Evolutionary conservation across 53 echinoderm and acorn worm genomes (phyloP), one percentile per base, ranked within the genome.

Genomic region (Paracentrotus lividus): DNA sequence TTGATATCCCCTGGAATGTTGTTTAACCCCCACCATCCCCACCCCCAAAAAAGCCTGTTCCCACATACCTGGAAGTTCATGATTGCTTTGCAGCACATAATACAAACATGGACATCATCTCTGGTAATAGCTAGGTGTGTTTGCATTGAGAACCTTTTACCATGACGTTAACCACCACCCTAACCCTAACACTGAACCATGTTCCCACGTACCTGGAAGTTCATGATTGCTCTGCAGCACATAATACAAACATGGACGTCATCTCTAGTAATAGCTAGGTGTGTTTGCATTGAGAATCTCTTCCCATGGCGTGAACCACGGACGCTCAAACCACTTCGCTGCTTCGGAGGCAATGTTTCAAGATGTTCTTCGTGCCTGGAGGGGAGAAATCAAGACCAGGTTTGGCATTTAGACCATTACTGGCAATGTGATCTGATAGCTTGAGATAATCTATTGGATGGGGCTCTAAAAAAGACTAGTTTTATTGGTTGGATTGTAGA

Each of bases 211-310:
- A 99, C 99, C 96, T 99, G 99, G 93, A 97, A 97, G 87, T 99
- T 99, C 99, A 99, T 99, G 94, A 99, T 99, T 23, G 99, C 99
- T 88, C 99, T 95, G 76, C 97, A 96, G 93, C 99, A 99, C 99
- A 99, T 97, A 78, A 99, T 99, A 88, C 99, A 99, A 49, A 99
- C 99, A 67, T 99, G 99, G 68, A 99, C 99, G 86, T 99, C 99
- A 88, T 99, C 99, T 54, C 99, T 88, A 2, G 99, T 97, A 87
- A 97, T 95, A 27, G 98, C 94, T 7, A 98, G 96, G 85, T 98
- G 97, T 42, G 96, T 93, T 14, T 96, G 97, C 47, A 78, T 52
- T 5, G 92, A 92, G 23, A 78, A 78, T 40, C 40, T 57, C 81
- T 92, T 92, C 54, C 92, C 58, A 44, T 92, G 53, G 3, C 92